Base-by-base conservation (phyloP, 2,797 vertebrate species). In the Takifugu rubripes region DNA sequence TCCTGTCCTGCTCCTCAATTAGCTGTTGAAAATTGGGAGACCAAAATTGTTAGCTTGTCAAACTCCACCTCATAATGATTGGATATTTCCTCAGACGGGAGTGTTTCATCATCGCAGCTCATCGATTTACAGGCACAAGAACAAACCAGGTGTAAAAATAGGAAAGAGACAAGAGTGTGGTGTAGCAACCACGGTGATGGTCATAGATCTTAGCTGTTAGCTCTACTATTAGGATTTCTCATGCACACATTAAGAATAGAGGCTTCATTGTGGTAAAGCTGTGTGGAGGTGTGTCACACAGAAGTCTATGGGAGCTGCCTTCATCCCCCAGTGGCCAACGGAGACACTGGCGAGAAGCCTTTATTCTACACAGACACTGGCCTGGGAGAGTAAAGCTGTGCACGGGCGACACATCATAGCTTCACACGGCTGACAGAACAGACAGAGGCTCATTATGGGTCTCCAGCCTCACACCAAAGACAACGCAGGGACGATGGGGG, bases 391-490 rank as follows among this genome's bases (percentile, higher is more conserved):
- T 52, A 60, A 29, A 36, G 49, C 62, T 62, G 47, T 3, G 61
- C 61, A 54, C 62, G 51, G 78, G 80, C 78, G 80, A 85, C 83
- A 86, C 84, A 85, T 88, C 83, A 82, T 67, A 83, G 80, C 64
- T 69, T 61, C 59, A 82, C 77, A 85, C 84, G 70, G 70, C 74
- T 70, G 70, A 76, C 74, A 79, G 78, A 84, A 70, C 75, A 87
- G 81, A 84, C 82, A 85, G 84, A 75, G 66, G 64, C 83, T 87
- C 87, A 87, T 87, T 89, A 87, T 86, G 67, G 74, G 56, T 71
- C 75, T 78, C 68, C 83, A 64, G 67, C 52, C 77, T 81, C 85
- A 81, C 75, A 46, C 16, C 43, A 68, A 81, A 72, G 82, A 75
- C 66, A 54, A 54, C 56, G 54, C 31, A 10, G 46, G 46, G 9